Conservation (phyloP, 2,888 invertebrate species). For the Noctua fimbriata region DNA sequence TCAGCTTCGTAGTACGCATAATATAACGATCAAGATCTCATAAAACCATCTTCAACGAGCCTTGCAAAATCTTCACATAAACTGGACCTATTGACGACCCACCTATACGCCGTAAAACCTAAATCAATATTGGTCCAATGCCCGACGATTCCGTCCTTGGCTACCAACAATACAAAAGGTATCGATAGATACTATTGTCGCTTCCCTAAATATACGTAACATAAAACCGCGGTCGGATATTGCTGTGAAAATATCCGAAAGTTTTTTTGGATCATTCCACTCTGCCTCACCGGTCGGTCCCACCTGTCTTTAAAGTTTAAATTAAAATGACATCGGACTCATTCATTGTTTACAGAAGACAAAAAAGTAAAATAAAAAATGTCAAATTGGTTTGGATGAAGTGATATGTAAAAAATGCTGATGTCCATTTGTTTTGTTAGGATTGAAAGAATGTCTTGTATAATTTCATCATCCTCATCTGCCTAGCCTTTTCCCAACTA, state of each 20-base stretch:
- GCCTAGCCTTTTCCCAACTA: not conserved
- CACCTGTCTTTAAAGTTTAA: not conserved
- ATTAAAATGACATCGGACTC: not conserved
- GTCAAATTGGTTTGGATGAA: not conserved
- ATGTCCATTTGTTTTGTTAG: not conserved
- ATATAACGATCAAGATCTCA: slow-evolving; percentile 27
- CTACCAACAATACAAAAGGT: slow-evolving; percentile 17
- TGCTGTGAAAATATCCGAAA: slow-evolving; percentile 46
- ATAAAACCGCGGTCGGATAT: slow-evolving; percentile 42
- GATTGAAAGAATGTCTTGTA: not conserved
- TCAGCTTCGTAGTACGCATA: slow-evolving; percentile 25
- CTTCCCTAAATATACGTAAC: slow-evolving; percentile 25
- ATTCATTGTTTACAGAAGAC: not conserved
- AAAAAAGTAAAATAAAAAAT: not conserved
- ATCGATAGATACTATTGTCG: slow-evolving; percentile 40
- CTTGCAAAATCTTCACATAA: slow-evolving; percentile 24
- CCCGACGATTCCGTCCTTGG: slow-evolving; percentile 5
- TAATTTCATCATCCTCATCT: not conserved
- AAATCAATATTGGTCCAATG: slow-evolving; percentile 56
- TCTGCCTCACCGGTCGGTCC: not conserved
- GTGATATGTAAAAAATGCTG: not conserved
- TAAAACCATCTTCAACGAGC: slow-evolving; percentile 27
- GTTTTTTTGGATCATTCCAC: slow-evolving; percentile 30
- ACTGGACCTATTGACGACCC: slow-evolving; percentile 13
- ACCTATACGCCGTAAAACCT: slow-evolving; percentile 42